Evolutionary conservation across 2,113 vertebrate species (phyloP).

Genomic region (Oryzias melastigma): DNA sequence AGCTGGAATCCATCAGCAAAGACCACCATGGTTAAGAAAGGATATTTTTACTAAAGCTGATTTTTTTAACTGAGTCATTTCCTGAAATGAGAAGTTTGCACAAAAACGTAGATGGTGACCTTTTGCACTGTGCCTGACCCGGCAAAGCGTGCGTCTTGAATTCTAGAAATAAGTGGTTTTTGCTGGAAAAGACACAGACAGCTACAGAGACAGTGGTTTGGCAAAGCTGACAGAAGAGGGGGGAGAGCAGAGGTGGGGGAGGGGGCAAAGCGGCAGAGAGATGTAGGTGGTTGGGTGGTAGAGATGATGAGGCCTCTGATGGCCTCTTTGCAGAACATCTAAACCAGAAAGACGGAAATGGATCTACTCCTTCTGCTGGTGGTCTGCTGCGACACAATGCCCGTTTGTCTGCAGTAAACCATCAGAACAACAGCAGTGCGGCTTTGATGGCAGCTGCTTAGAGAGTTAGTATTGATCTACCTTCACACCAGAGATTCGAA

Average conservation of each 20-base stretch:
- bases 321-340: conserved; percentile 54
- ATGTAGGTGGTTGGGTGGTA: conserved; percentile 49
- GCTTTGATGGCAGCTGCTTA: conserved; percentile 57
- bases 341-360: conserved; percentile 55
- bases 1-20: conserved; percentile 11
- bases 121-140: conserved; percentile 55
- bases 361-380: conserved; percentile 51
- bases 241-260: conserved; percentile 11
- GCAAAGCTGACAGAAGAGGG: conserved; percentile 50
- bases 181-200: conserved; percentile 70
- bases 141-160: conserved; percentile 48
- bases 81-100: conserved; percentile 15
- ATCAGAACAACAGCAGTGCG: conserved; percentile 25
- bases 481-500: no score
- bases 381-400: conserved; percentile 54
- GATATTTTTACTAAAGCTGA: background rate
- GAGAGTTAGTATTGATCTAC: background rate
- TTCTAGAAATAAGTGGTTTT: conserved; percentile 69
- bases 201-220: conserved; percentile 88
- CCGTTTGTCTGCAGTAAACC: conserved; percentile 47
- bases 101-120: conserved; percentile 32
- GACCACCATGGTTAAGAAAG: conserved; percentile 3
- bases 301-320: conserved; percentile 55
- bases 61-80: conserved; percentile 28
- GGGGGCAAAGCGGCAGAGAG: conserved; percentile 44